Conservation (phyloP, 2,113 vertebrate species). For the Microcebus lehilahytsara region DNA sequence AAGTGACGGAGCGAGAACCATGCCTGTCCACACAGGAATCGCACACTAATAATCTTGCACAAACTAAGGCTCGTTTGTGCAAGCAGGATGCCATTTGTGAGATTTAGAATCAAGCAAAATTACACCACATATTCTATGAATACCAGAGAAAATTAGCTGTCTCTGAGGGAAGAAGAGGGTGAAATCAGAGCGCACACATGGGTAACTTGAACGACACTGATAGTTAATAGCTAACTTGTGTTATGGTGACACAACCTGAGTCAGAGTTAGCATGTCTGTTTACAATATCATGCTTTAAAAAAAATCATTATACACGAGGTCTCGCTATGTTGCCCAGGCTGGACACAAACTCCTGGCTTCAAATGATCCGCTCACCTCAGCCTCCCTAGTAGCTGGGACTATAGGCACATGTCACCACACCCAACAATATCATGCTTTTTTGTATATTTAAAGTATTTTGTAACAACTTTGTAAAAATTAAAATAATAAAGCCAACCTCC, state of each 20-base stretch:
- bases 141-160: neutral
- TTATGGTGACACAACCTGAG: neutral
- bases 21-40: fast-evolving
- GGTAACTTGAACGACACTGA: neutral
- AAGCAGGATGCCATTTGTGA: fast-evolving
- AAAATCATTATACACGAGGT: no score
- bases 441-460: neutral
- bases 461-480: neutral
- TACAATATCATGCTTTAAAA: fast-evolving
- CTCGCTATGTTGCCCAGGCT: no score
- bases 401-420: neutral
- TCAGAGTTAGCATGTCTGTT: neutral
- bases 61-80: no score
- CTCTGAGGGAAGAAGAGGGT: neutral
- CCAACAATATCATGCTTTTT: neutral
- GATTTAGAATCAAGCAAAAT: neutral
- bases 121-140: fast-evolving
- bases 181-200: neutral
- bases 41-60: fast-evolving
- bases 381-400: neutral
- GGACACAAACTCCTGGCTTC: no score
- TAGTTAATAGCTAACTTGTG: neutral
- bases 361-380: no score
- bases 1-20: fast-evolving
- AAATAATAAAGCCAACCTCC: neutral